A percentile compares a stretch with the other conserved stretches of the same genome.
Evolutionary conservation across 2,113 vertebrate genomes (phyloP).

Genomic region (Dunckerocampus dactyliophorus): DNA sequence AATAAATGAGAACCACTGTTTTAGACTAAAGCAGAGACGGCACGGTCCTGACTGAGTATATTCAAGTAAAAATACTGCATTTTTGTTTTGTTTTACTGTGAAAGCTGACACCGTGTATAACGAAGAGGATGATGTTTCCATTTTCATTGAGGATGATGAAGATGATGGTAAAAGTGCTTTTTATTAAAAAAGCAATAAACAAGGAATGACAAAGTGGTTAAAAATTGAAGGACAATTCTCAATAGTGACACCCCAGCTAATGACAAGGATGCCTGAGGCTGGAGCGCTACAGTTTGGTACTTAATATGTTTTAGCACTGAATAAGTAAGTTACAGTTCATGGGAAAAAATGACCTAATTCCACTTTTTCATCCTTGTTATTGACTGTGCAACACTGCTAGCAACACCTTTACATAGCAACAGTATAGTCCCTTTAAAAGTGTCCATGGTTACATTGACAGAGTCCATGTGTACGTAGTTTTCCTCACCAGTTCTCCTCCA

Average conservation of each 20-base stretch:
- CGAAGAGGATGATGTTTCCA: constrained; percentile 22
- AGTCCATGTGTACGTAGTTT: not conserved
- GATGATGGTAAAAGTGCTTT: constrained; percentile 8
- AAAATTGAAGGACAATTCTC: not conserved
- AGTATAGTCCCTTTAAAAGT: constrained; percentile 1
- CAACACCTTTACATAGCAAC: not conserved
- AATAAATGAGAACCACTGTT: too few species aligned
- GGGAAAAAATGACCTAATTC: not conserved
- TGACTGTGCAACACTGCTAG: too few species aligned
- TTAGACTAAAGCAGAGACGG: too few species aligned
- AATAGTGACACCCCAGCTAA: not conserved
- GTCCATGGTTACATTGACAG: not conserved
- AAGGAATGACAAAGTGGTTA: constrained; percentile 33
- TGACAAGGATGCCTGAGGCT: not conserved
- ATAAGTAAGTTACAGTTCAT: not conserved
- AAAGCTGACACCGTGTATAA: constrained; percentile 30
- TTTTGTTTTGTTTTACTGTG: constrained; percentile 12
- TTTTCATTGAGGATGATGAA: constrained; percentile 32
- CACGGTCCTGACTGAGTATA: too few species aligned
- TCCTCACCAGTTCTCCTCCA: not conserved
- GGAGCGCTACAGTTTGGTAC: not conserved
- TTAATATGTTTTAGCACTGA: not conserved
- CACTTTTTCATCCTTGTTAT: constrained; percentile 38
- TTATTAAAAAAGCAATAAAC: constrained; percentile 2
- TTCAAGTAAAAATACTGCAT: not conserved